phyloP scores from a whole-genome alignment of 1,140 invertebrate genomes.

The Bombus consobrinus region DNA sequence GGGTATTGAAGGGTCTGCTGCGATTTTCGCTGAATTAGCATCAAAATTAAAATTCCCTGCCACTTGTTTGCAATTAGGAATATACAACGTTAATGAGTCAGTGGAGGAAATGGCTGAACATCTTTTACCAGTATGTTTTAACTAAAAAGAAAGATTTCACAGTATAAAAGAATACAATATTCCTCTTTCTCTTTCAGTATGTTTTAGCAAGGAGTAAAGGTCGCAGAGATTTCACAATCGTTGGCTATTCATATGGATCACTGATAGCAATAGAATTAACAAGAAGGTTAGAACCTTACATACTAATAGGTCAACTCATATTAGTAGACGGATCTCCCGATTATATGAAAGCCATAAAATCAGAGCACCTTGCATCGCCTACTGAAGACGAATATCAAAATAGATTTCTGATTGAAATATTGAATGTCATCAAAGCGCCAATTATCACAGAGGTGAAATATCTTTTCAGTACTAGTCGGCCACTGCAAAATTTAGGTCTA shows the following conservation, averaged over 20 bases:
- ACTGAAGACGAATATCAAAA: constrained; percentile 69
- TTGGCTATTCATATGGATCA: constrained; percentile 81
- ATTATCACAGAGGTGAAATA: constrained; percentile 64
- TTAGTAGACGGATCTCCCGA: constrained; percentile 81
- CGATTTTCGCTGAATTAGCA: constrained; percentile 82
- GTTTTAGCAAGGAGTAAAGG: constrained; percentile 69
- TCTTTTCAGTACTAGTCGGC: not conserved
- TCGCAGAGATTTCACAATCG: constrained; percentile 76
- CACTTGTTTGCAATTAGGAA: constrained; percentile 85
- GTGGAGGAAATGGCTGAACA: constrained; percentile 74
- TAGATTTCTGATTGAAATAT: constrained; percentile 69
- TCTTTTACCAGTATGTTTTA: constrained; percentile 75
- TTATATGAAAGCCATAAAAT: constrained; percentile 70
- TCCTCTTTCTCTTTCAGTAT: constrained; percentile 62
- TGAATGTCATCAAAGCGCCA: constrained; percentile 60
- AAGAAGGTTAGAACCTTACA: constrained; percentile 74
- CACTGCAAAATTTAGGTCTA: no score
- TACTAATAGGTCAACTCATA: constrained; percentile 73
- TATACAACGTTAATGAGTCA: constrained; percentile 44
- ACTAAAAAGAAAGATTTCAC: not conserved
- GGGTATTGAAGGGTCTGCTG: constrained; percentile 86
- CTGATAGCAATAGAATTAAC: constrained; percentile 79
- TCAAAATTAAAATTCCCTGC: constrained; percentile 83
- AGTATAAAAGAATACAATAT: not conserved
- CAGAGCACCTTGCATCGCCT: constrained; percentile 54